These are phyloP conservation scores for Phytoseiulus persimilis DNA, from an alignment of 2,888 invertebrate genomes.

Conservation along the genomic window DNA sequence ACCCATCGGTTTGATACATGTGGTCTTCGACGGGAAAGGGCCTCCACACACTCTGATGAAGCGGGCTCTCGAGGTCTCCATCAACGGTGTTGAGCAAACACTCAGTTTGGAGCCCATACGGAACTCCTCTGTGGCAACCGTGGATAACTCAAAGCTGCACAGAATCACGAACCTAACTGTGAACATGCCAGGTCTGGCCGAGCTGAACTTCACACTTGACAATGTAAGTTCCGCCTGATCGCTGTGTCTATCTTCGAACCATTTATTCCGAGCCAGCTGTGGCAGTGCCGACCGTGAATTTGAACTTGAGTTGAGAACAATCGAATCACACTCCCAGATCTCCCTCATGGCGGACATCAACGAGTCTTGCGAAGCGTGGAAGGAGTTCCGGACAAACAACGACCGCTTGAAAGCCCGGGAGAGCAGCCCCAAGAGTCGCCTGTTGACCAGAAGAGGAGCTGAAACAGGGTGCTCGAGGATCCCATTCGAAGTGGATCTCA, in stretches of 20 bases:
- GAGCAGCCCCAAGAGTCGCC: neutral
- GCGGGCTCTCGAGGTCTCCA: neutral
- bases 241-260: neutral
- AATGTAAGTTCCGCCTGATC: neutral
- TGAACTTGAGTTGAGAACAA: neutral
- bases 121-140: neutral
- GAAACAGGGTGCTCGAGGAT: neutral
- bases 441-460: neutral
- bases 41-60: neutral
- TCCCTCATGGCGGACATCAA: neutral
- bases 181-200: neutral
- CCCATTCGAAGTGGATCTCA: neutral
- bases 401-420: neutral
- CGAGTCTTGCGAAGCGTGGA: neutral
- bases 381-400: neutral
- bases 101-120: neutral
- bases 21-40: neutral
- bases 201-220: neutral
- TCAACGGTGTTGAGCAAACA: neutral
- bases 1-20: neutral
- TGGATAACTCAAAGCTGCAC: neutral
- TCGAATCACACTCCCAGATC: neutral
- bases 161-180: neutral
- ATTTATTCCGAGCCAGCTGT: too few species aligned
- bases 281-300: neutral